Conservation (phyloP, 2,888 invertebrate genomes). For the Caenorhabditis afra region DNA sequence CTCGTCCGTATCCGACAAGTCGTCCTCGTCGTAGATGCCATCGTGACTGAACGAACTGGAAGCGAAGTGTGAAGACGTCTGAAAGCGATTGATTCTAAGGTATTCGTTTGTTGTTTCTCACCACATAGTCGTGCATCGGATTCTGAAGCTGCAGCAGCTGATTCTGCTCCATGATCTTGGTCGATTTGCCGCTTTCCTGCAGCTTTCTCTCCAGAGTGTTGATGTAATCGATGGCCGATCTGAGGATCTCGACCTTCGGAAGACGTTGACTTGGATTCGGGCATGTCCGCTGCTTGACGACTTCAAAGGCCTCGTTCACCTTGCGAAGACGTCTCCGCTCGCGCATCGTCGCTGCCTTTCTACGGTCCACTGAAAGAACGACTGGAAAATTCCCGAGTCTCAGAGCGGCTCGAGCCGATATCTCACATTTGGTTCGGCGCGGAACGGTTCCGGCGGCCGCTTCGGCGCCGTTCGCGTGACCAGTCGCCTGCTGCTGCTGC, state of each 20-base stretch:
- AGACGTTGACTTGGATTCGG: slow-evolving; percentile 95
- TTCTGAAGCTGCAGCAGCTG: slow-evolving; percentile 56
- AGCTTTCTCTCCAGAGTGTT: slow-evolving; percentile 84
- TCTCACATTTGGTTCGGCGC: slow-evolving; percentile 63
- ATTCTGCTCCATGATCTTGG: slow-evolving; percentile 76
- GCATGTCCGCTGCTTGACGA: slow-evolving; percentile 92
- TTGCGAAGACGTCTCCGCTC: slow-evolving; percentile 93
- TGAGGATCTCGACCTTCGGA: slow-evolving; percentile 96
- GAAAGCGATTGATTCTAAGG: slow-evolving; percentile 2
- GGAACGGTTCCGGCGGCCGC: slow-evolving; percentile 34
- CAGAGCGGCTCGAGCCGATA: not conserved
- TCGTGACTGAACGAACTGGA: slow-evolving; percentile 40
- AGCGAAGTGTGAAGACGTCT: slow-evolving; percentile 60
- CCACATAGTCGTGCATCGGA: slow-evolving; percentile 61
- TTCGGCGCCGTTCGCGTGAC: not conserved
- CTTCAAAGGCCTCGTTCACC: slow-evolving; percentile 98
- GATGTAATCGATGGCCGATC: slow-evolving; percentile 98
- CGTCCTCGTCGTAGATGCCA: slow-evolving; percentile 49
- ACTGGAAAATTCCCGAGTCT: slow-evolving; percentile 32
- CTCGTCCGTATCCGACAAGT: slow-evolving; percentile 43
- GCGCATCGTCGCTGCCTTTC: slow-evolving; percentile 96
- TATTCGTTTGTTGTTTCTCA: slow-evolving; percentile 1
- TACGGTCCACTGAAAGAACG: slow-evolving; percentile 88
- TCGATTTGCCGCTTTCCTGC: slow-evolving; percentile 73
- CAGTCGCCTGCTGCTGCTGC: slow-evolving; percentile 11